A percentile compares a stretch with the other conserved stretches of the same genome.
Evolutionary conservation across 2,113 vertebrate species (phyloP).

Genomic region (Hydropotes inermis): DNA sequence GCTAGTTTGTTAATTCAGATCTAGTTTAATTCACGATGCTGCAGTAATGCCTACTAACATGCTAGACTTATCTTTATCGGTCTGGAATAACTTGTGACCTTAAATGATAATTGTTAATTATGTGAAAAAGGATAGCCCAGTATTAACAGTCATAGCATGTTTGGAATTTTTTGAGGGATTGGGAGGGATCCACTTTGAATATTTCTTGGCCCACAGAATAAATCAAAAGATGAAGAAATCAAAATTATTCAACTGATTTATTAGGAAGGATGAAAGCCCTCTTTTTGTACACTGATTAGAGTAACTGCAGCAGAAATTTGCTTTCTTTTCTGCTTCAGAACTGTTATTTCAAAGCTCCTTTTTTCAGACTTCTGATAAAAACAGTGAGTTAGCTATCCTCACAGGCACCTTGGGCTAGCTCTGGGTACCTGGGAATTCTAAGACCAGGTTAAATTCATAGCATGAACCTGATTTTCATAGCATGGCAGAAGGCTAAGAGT

Average conservation of each 20-base stretch:
- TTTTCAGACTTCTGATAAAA: slow-evolving; percentile 17
- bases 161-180: slow-evolving; percentile 21
- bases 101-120: slow-evolving; percentile 50
- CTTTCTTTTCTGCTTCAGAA: slow-evolving; percentile 39
- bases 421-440: slow-evolving; percentile 23
- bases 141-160: slow-evolving; percentile 18
- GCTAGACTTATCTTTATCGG: slow-evolving; percentile 42
- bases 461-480: background rate
- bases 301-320: background rate
- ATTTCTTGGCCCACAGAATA: background rate
- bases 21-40: slow-evolving; percentile 35
- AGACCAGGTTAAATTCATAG: background rate
- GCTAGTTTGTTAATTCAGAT: slow-evolving; percentile 2
- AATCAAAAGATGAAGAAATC: slow-evolving; percentile 26
- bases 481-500: slow-evolving; percentile 19
- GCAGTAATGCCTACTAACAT: slow-evolving; percentile 22
- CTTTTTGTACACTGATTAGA: slow-evolving; percentile 29
- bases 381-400: slow-evolving; percentile 3
- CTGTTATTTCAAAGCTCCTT: slow-evolving; percentile 14
- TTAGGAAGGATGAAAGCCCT: slow-evolving; percentile 6
- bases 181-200: background rate
- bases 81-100: slow-evolving; percentile 20
- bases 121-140: slow-evolving; percentile 25
- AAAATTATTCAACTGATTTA: slow-evolving; percentile 7
- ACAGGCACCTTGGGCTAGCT: background rate